These are phyloP conservation scores for Camponotus pennsylvanicus DNA, from an alignment of 1,140 invertebrate species.

Conservation along the genomic window DNA sequence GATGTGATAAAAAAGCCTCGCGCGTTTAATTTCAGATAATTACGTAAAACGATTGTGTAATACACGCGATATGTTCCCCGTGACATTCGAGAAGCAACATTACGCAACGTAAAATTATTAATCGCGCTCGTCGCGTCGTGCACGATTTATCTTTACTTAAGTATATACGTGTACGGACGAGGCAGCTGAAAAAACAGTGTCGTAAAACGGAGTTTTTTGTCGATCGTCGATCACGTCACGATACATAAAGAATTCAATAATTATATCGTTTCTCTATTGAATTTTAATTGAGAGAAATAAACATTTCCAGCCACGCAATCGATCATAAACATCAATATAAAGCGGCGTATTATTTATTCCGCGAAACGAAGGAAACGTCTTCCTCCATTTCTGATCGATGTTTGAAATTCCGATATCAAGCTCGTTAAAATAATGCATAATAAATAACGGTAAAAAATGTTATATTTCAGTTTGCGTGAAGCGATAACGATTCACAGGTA, in stretches of 20 bases:
- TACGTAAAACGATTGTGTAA: constrained; percentile 24
- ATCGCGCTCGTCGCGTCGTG: constrained; percentile 15
- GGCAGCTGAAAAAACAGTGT: constrained; percentile 38
- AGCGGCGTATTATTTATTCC: not conserved
- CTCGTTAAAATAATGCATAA: not conserved
- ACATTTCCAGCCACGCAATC: not conserved
- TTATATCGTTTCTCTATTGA: not conserved
- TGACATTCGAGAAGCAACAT: not conserved
- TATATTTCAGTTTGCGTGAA: not conserved
- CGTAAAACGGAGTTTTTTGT: not conserved
- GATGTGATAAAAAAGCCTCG: not conserved
- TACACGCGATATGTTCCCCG: not conserved
- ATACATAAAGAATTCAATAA: not conserved
- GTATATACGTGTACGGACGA: not conserved
- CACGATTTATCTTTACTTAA: constrained; percentile 28
- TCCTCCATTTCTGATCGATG: not conserved
- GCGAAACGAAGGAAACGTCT: not conserved
- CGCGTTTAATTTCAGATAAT: constrained; percentile 21
- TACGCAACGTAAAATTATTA: constrained; percentile 41
- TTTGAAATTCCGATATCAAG: not conserved
- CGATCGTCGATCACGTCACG: not conserved
- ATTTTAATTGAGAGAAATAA: not conserved
- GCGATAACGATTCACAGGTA: constrained; percentile 42
- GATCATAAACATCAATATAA: not conserved
- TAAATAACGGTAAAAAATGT: not conserved